Percentiles rank a stretch among this genome's conserved stretches.
phyloP scores from a whole-genome alignment of 2,113 vertebrate species.

The Bubo blakistoni region DNA sequence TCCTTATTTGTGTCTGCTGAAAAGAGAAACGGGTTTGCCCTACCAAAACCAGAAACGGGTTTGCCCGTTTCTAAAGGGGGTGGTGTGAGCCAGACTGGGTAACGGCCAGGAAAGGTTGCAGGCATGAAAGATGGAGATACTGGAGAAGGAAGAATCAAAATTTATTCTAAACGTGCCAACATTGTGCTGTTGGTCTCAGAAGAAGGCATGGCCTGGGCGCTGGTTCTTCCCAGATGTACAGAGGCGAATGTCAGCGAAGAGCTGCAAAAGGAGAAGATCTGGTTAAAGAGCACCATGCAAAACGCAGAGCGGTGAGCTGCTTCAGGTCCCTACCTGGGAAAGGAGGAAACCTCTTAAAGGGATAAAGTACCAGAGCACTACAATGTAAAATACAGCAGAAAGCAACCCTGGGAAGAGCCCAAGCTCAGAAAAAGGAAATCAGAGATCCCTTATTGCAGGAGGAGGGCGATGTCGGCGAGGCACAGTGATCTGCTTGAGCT shows the following conservation, averaged over 20 bases:
- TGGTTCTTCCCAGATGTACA: fast-evolving
- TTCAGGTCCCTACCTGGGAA: background rate
- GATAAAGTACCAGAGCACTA: background rate
- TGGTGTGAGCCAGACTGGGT: background rate
- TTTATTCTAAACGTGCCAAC: background rate
- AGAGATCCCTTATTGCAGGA: background rate
- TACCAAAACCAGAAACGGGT: background rate
- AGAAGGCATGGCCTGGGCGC: background rate
- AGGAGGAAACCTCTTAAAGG: background rate
- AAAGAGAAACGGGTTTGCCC: background rate
- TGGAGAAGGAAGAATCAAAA: background rate
- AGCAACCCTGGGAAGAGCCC: background rate
- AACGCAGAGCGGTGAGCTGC: background rate
- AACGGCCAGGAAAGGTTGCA: background rate
- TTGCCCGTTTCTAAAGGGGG: background rate
- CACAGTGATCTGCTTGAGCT: background rate
- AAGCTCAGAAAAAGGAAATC: background rate
- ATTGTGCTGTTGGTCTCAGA: background rate
- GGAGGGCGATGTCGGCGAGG: background rate
- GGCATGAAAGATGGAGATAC: background rate
- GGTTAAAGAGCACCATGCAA: background rate
- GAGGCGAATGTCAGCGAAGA: background rate
- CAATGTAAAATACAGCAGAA: background rate
- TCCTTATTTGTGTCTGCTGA: background rate
- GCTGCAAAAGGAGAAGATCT: background rate